Evolutionary conservation across 1,140 invertebrate species (phyloP).

Genomic region (Radopholus similis): DNA sequence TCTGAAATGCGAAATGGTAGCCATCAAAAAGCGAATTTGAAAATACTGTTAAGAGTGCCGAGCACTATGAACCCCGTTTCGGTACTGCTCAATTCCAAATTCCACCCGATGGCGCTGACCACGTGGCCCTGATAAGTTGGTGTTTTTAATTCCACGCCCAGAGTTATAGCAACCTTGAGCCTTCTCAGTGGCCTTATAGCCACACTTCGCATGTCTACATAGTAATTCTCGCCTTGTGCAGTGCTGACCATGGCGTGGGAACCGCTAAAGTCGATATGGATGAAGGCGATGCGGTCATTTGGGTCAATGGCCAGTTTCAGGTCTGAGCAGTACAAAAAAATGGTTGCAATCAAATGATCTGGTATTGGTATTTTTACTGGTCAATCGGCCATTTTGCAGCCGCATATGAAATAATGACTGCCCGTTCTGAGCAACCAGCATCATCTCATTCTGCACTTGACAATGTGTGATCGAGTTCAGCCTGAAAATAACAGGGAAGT

Average conservation of each 20-base stretch:
- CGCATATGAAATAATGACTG: conserved; percentile 34
- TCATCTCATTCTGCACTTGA: conserved; percentile 36
- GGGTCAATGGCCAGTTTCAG: conserved; percentile 18
- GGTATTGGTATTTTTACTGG: conserved; percentile 8
- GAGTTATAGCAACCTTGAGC: conserved; percentile 26
- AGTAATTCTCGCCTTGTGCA: conserved; percentile 31
- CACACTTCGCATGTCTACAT: conserved; percentile 25
- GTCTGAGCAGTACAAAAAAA: conserved; percentile 10
- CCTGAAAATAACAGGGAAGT: not conserved
- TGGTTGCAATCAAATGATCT: not conserved
- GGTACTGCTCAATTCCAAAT: conserved; percentile 12
- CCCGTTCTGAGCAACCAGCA: conserved; percentile 26
- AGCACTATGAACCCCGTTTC: conserved; percentile 39
- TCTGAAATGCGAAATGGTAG: conserved; percentile 14
- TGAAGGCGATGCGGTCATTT: conserved; percentile 24
- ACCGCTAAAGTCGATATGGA: conserved; percentile 30
- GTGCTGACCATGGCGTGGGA: conserved; percentile 39
- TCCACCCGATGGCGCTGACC: conserved; percentile 37
- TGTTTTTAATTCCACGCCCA: not conserved
- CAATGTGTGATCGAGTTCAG: conserved; percentile 22
- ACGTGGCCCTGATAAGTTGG: conserved; percentile 17
- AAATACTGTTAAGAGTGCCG: conserved; percentile 12
- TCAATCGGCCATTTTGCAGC: conserved; percentile 22
- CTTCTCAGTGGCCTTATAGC: conserved; percentile 21
- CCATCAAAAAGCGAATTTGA: not conserved